Base-by-base conservation (phyloP, 2,888 invertebrate genomes). In the Augochlorella aurata region DNA sequence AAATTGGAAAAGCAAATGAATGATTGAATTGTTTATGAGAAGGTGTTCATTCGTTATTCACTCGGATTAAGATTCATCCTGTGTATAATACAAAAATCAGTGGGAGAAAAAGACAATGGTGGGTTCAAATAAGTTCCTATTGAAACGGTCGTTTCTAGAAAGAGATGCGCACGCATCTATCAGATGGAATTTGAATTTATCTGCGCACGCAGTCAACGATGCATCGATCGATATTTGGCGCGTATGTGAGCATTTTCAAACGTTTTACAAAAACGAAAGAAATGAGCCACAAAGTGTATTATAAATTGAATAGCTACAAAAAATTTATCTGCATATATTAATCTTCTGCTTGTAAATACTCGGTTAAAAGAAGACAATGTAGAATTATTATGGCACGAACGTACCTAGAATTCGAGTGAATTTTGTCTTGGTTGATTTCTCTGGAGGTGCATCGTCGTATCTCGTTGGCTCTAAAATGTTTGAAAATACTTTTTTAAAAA, bases 391-490 rank as follows among this genome's bases (percentile, higher is more conserved):
- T n/a, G 9, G n/a, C 0, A 14, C 12, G 21, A n/a, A 10, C 18
- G 8, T 79, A 85, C 82, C 85, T 67, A 79, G 69, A 70, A 82
- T 66, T 52, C 61, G 74, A 0, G 71, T 65, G 29, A 85, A 47
- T 50, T 74, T 85, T 21, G 45, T 72, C 50, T 45, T 74, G 21
- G 24, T 65, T 14, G 67, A 65, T n/a, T 79, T 85, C 4, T 81
- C 74, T 7, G 16, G 45, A 1, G 72, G 14, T 21, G 18, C 14
- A 65, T 29, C 50, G n/a, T 77, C 45, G 18, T 9, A 12, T 29
- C 63, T 61, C 3, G 67, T 61, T 24, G 14, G 7, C 49, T 69
- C 84, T 85, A 24, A 58, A 85, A 76, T 10, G 49, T 50, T 50
- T 44, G 21, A 61, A 61, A 45, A 66, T 38, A n/a, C 24, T 18